Conservation (phyloP, 2,797 vertebrate species). For the Tachyglossus aculeatus region DNA sequence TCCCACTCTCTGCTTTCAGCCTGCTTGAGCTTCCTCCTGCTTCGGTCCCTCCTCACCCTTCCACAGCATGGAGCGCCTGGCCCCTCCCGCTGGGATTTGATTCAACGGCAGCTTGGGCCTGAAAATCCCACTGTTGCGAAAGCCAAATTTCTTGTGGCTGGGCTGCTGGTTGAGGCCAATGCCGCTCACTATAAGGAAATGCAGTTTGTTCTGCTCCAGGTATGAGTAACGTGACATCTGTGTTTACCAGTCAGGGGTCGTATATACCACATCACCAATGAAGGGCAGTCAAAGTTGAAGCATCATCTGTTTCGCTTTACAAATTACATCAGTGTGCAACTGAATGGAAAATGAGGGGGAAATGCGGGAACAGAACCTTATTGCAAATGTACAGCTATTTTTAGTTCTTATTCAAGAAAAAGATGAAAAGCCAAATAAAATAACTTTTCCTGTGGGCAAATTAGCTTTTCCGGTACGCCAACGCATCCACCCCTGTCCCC, state of each 20-base stretch:
- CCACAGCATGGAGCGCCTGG: no score
- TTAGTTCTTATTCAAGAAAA: not conserved
- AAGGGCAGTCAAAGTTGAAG: not conserved
- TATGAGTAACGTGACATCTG: not conserved
- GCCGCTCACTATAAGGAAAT: not conserved
- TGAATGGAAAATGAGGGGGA: not conserved
- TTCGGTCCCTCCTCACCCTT: no score
- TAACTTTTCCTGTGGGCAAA: no score
- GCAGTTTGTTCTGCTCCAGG: not conserved
- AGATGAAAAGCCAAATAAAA: not conserved
- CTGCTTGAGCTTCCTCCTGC: no score
- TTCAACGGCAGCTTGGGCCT: not conserved
- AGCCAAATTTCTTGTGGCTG: not conserved
- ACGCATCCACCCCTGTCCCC: not conserved
- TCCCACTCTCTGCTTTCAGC: no score
- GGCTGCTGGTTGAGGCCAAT: not conserved
- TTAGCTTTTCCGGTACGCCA: no score
- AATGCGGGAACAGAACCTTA: not conserved
- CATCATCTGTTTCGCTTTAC: rapidly evolving
- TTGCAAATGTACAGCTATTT: not conserved
- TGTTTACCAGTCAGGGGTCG: not conserved
- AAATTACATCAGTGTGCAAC: no score
- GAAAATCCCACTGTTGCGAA: not conserved
- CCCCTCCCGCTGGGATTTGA: no score
- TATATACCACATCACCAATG: not conserved